phyloP scores from a whole-genome alignment of 2,113 vertebrate species.

The Corvus cornix region DNA sequence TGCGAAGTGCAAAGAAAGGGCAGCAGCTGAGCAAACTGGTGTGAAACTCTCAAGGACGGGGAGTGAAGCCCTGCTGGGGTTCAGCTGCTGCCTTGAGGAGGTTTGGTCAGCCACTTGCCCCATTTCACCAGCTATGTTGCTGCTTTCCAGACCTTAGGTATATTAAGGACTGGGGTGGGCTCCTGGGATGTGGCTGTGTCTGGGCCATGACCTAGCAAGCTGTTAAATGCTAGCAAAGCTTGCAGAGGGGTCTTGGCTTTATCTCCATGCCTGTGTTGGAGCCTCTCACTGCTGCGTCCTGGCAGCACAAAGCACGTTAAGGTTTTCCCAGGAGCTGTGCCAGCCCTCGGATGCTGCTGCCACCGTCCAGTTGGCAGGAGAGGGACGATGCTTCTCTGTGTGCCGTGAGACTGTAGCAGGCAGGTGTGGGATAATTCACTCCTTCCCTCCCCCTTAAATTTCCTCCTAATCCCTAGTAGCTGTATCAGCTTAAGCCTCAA shows the following conservation, averaged over 20 bases:
- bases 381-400: rapidly evolving
- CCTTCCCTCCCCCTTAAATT: neutral
- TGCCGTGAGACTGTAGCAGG: neutral
- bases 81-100: neutral
- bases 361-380: neutral
- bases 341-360: neutral
- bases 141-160: neutral
- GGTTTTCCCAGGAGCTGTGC: neutral
- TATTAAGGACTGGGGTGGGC: neutral
- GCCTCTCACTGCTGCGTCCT: rapidly evolving
- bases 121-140: neutral
- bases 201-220: neutral
- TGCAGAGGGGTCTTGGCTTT: neutral
- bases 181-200: neutral
- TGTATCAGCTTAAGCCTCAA: slow-evolving; percentile 31
- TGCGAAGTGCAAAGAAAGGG: slow-evolving; percentile 32
- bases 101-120: neutral
- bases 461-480: slow-evolving; percentile 41
- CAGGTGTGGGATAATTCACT: neutral
- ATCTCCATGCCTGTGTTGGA: rapidly evolving
- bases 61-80: neutral
- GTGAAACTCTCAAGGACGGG: slow-evolving; percentile 4
- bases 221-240: neutral
- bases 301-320: neutral
- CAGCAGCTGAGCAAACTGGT: slow-evolving; percentile 54